Evolutionary conservation across 2,888 invertebrate genomes (phyloP).

Genomic region (Asteroscopus sphinx): DNA sequence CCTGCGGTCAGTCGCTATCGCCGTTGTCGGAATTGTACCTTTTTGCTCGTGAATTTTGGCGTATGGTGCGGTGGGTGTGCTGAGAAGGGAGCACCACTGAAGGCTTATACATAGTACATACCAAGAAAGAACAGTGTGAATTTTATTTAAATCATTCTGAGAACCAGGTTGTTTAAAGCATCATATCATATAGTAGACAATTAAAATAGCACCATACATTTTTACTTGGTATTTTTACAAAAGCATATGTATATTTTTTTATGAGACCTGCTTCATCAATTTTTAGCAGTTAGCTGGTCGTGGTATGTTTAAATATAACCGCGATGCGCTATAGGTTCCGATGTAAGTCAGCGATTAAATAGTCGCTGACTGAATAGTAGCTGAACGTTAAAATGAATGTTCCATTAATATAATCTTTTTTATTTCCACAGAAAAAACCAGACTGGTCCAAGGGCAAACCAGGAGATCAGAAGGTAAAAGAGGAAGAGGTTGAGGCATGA

Average conservation of each 20-base stretch:
- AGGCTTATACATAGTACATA: conserved; percentile 27
- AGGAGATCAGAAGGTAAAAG: conserved; percentile 97
- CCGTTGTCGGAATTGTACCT: no score
- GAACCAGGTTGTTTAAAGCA: not conserved
- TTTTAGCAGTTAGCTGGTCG: conserved; percentile 39
- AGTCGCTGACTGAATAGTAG: no score
- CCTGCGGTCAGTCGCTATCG: no score
- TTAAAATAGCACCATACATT: conserved; percentile 53
- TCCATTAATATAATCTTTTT: conserved; percentile 36
- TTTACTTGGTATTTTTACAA: conserved; percentile 36
- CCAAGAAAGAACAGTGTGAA: conserved; percentile 38
- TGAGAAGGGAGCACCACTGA: conserved; percentile 19
- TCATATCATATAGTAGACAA: not conserved
- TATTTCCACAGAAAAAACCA: conserved; percentile 95
- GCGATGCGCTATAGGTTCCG: conserved; percentile 52
- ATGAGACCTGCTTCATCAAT: conserved; percentile 46
- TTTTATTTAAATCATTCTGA: conserved; percentile 36
- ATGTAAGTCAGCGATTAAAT: not conserved
- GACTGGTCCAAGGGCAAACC: conserved; percentile 98
- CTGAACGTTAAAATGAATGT: no score
- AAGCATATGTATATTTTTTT: conserved; percentile 54
- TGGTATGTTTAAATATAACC: conserved; percentile 57
- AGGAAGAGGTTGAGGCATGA: conserved; percentile 96
- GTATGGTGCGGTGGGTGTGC: conserved; percentile 39
- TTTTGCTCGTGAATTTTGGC: conserved; percentile 12